phyloP scores from a whole-genome alignment of 2,888 invertebrate species.

The Aleiodes testaceus region DNA sequence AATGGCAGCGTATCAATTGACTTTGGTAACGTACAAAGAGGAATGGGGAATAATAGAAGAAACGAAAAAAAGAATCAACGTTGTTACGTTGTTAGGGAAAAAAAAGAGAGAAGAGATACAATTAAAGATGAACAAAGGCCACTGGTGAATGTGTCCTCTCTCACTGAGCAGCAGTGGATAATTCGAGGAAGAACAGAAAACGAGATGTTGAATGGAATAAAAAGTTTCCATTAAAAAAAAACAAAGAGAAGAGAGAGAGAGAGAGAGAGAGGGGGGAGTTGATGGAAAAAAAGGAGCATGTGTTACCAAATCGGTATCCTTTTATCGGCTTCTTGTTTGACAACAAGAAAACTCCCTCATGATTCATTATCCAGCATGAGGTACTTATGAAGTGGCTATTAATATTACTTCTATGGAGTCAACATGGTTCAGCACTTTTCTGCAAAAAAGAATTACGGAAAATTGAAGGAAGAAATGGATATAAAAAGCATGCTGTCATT shows the following conservation, averaged over 20 bases:
- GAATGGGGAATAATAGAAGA: constrained; percentile 22
- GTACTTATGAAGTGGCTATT: constrained; percentile 61
- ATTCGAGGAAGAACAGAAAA: constrained; percentile 31
- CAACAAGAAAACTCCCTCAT: constrained; percentile 29
- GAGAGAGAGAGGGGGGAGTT: not conserved
- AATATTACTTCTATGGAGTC: constrained; percentile 66
- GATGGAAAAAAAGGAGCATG: not conserved
- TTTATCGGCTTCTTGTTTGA: constrained; percentile 40
- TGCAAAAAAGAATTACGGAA: not conserved
- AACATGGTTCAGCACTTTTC: constrained; percentile 70
- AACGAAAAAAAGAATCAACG: constrained; percentile 7
- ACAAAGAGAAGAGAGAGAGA: not conserved
- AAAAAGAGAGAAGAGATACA: constrained; percentile 23
- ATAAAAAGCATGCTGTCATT: too few relatives aligned
- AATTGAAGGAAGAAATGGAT: too few relatives aligned
- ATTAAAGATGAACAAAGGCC: constrained; percentile 43
- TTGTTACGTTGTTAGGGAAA: constrained; percentile 29
- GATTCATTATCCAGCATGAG: constrained; percentile 40
- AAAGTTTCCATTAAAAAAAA: not conserved
- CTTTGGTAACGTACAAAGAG: constrained; percentile 29
- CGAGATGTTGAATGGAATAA: not conserved
- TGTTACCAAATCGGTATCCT: constrained; percentile 34
- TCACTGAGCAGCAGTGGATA: constrained; percentile 32
- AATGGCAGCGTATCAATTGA: constrained; percentile 42
- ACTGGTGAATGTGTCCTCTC: constrained; percentile 17